Evolutionary conservation across 2,888 invertebrate species (phyloP).

Genomic region (Opisthograptis luteolata): DNA sequence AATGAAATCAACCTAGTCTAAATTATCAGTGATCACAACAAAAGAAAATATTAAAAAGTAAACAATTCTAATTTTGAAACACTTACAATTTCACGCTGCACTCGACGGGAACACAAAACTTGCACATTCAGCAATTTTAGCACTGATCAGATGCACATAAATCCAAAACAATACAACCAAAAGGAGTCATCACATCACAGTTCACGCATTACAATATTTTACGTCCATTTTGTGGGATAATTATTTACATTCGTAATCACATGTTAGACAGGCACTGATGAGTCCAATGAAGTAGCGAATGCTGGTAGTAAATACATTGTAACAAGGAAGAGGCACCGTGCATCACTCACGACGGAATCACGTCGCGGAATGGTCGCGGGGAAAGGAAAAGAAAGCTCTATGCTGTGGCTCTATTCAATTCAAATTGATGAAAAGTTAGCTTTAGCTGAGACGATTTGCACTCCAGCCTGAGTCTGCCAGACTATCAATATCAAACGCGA

Average conservation of each 20-base stretch:
- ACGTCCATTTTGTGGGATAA: slow-evolving; percentile 71
- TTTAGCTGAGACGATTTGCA: slow-evolving; percentile 31
- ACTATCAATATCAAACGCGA: too few species aligned
- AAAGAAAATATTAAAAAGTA: slow-evolving; percentile 3
- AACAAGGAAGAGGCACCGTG: background rate
- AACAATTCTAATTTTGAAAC: slow-evolving; percentile 8
- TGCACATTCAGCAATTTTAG: slow-evolving; percentile 26
- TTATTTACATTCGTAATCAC: slow-evolving; percentile 75
- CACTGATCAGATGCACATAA: slow-evolving; percentile 38
- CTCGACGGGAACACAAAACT: slow-evolving; percentile 25
- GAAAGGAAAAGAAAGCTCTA: slow-evolving; percentile 25
- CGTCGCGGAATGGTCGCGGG: slow-evolving; percentile 26
- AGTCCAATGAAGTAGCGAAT: slow-evolving; percentile 20
- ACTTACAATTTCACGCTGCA: slow-evolving; percentile 12
- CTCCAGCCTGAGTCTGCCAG: background rate
- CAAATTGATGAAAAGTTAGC: slow-evolving; percentile 11
- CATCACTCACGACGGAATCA: slow-evolving; percentile 51
- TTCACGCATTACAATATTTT: slow-evolving; percentile 64
- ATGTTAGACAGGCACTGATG: slow-evolving; percentile 56
- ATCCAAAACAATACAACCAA: slow-evolving; percentile 40
- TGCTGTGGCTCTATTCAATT: slow-evolving; percentile 31
- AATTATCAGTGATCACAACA: too few species aligned
- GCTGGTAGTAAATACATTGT: slow-evolving; percentile 6
- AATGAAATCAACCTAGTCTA: too few species aligned
- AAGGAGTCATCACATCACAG: slow-evolving; percentile 60